These are phyloP conservation scores for Ectobius pallidus DNA, from an alignment of 2,888 invertebrate species.

Conservation along the genomic window DNA sequence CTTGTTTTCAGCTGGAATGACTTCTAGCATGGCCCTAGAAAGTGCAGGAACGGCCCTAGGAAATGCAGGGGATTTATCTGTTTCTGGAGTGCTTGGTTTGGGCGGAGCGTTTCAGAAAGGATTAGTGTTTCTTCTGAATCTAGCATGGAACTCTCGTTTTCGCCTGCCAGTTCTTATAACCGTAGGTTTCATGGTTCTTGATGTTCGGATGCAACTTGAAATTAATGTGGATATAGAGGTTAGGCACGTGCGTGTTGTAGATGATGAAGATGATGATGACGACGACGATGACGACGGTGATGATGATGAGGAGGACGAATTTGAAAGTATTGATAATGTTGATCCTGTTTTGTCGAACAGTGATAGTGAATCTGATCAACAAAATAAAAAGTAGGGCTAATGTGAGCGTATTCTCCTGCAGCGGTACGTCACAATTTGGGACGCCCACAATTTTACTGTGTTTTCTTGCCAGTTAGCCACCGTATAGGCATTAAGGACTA, in stretches of 20 bases:
- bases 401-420: too few species aligned
- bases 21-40: too few species aligned
- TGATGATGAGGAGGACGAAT: slow-evolving; percentile 7
- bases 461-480: too few species aligned
- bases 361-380: too few species aligned
- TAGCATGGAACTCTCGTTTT: slow-evolving; percentile 74
- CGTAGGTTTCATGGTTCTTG: slow-evolving; percentile 69
- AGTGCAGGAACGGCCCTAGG: slow-evolving; percentile 10
- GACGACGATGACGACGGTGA: slow-evolving; percentile 3
- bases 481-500: too few species aligned
- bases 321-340: background rate
- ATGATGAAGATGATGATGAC: slow-evolving; percentile 5
- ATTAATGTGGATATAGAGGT: slow-evolving; percentile 61
- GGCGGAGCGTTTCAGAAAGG: slow-evolving; percentile 52
- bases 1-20: too few species aligned
- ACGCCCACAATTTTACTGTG: too few species aligned
- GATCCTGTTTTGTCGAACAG: background rate
- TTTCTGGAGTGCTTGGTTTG: slow-evolving; percentile 34
- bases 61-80: background rate
- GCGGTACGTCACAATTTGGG: too few species aligned
- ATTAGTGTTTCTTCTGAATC: slow-evolving; percentile 69
- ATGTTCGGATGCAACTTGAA: slow-evolving; percentile 70
- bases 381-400: too few species aligned
- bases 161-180: slow-evolving; percentile 70
- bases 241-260: slow-evolving; percentile 12